A percentile compares a stretch with the other conserved stretches of the same genome.
Evolutionary conservation across 2,113 vertebrate species (phyloP).

Genomic region (Elachura formosa): DNA sequence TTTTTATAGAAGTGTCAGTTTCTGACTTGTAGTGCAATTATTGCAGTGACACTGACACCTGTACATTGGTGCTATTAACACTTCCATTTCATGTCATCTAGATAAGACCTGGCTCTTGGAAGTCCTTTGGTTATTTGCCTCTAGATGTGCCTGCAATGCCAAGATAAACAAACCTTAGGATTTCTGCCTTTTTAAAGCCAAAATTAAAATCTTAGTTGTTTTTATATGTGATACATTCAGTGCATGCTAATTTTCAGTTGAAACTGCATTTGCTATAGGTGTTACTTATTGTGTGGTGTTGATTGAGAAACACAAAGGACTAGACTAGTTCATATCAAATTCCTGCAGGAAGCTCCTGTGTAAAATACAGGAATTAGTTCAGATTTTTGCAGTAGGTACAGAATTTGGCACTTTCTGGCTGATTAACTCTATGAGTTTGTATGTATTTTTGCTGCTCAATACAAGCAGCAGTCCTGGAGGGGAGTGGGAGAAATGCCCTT

Average conservation of each 20-base stretch:
- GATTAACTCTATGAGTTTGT: background rate
- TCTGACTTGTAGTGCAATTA: constrained; percentile 28
- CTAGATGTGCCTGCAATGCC: background rate
- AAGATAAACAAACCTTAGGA: constrained; percentile 13
- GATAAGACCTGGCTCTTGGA: constrained; percentile 12
- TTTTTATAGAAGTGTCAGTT: constrained; percentile 30
- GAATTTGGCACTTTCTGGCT: background rate
- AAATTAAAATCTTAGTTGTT: background rate
- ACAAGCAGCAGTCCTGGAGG: background rate
- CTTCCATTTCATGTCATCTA: constrained; percentile 17
- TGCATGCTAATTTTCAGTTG: background rate
- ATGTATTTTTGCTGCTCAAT: background rate
- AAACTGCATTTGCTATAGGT: background rate
- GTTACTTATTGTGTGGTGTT: background rate
- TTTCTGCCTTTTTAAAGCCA: background rate
- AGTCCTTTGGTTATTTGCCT: constrained; percentile 13
- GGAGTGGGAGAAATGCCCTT: background rate
- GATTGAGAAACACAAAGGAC: background rate
- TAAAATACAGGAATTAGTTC: background rate
- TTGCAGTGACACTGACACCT: constrained; percentile 41
- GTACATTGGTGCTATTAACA: constrained; percentile 41
- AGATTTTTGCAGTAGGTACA: background rate
- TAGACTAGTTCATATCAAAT: background rate
- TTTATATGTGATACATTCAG: background rate
- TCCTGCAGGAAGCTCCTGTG: background rate